Evolutionary conservation across 2,888 invertebrate species (phyloP).

Genomic region (Eulithis testata): DNA sequence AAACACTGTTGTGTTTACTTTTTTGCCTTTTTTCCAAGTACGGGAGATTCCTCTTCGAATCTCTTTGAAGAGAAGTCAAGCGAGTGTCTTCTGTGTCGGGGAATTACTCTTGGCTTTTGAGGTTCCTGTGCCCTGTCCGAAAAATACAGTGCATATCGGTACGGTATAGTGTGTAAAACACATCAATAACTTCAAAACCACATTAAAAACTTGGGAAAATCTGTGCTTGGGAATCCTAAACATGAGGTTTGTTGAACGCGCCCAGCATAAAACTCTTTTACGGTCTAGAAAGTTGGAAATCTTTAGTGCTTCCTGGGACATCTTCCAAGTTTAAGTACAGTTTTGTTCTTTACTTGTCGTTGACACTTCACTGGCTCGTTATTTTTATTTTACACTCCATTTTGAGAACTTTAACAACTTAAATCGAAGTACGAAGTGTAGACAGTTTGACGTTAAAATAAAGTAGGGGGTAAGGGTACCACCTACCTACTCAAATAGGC

Average conservation of each 20-base stretch:
- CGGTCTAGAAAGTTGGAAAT: slow-evolving; percentile 37
- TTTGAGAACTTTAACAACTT: slow-evolving; percentile 5
- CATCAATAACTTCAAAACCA: no score
- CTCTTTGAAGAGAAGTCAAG: no score
- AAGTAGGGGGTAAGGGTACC: no score
- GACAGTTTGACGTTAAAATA: no score
- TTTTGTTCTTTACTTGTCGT: slow-evolving; percentile 33
- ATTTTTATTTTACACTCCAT: slow-evolving; percentile 21
- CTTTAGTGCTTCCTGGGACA: slow-evolving; percentile 36
- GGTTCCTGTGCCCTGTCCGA: no score
- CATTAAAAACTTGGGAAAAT: no score
- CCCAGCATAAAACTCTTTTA: slow-evolving; percentile 28
- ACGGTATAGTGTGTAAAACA: no score
- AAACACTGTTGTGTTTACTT: background rate
- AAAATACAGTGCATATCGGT: no score
- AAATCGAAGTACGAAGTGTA: background rate
- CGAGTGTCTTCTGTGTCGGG: no score
- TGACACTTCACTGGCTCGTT: slow-evolving; percentile 28
- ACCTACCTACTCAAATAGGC: background rate
- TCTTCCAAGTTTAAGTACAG: slow-evolving; percentile 34
- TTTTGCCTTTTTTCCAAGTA: no score
- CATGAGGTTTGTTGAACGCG: background rate
- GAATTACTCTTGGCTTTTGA: no score
- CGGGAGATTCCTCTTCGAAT: no score
- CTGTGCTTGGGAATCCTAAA: background rate